These are phyloP conservation scores for Peribatodes rhomboidaria DNA, from an alignment of 2,888 invertebrate genomes.

Conservation along the genomic window DNA sequence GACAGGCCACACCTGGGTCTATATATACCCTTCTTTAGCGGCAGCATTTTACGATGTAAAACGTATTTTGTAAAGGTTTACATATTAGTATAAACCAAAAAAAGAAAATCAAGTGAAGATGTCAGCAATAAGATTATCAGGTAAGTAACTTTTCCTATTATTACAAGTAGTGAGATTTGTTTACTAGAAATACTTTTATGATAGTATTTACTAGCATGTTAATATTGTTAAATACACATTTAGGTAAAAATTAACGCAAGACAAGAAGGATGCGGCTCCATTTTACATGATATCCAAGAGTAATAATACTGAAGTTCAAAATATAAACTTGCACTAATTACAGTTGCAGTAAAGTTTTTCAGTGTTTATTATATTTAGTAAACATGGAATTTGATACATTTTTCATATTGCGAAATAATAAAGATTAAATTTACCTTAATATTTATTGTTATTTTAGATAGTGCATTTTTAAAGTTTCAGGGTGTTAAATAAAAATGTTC, in stretches of 20 bases:
- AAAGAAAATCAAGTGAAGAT: no score
- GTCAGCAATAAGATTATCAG: neutral
- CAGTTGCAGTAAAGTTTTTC: neutral
- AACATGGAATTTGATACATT: constrained; percentile 1
- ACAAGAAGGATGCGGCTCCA: neutral
- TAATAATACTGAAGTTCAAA: constrained; percentile 8
- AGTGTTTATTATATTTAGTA: constrained; percentile 10
- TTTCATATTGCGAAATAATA: neutral
- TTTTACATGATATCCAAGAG: neutral
- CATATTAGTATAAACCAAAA: no score
- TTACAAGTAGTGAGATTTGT: no score
- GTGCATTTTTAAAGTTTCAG: constrained; percentile 17
- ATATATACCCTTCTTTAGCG: no score
- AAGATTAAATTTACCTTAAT: neutral
- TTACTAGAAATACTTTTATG: no score
- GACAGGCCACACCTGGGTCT: no score
- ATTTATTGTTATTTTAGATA: constrained; percentile 9
- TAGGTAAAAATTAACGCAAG: constrained; percentile 4
- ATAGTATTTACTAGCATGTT: no score
- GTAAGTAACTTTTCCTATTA: neutral
- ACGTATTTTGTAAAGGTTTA: no score
- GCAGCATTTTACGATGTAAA: no score
- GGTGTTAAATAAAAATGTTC: no score
- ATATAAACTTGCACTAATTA: constrained; percentile 19
- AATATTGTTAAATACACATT: neutral